Evolutionary conservation across 2,888 invertebrate species (phyloP), one percentile per base, ranked within the genome.

Genomic region (Amiota communis): DNA sequence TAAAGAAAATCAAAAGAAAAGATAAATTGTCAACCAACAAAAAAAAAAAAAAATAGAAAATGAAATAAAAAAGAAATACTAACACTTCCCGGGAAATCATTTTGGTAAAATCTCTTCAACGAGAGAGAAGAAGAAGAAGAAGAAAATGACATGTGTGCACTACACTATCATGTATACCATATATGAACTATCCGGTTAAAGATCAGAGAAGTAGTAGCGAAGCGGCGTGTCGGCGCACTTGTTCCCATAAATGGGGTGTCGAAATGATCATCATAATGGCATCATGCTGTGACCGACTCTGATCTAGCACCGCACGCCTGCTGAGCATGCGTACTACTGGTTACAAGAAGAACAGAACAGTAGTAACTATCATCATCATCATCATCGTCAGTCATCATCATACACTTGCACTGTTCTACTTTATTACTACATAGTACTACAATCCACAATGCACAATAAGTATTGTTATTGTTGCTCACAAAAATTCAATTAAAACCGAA

Each of bases 201-300:
- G n/a, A 15, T 17, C 10, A 63, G 61, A n/a, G 61, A 64, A 63
- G 59, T 59, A 63, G 59, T 59, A 67, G 17, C 65, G 71, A 70
- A 72, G 59, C 12, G 59, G 17, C 11, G 11, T 23, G 61, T 69
- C 51, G 59, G 73, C 79, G 77, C 74, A 68, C 72, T 74, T 78
- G 75, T 75, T 77, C 75, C 79, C 80, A 79, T 79, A 83, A 86
- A 86, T 85, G 81, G 87, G 86, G 87, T 87, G 87, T 84, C 86
- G 87, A 87, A 87, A 84, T 81, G 79, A 82, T 81, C 82, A 86
- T 79, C 84, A 81, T 36, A 82, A 78, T 15, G 78, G 79, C 79
- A 80, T 83, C 86, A 84, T 79, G 85, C 80, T 75, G 88, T 74
- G 84, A 76, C 74, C 78, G 75, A 72, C 84, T 85, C 78, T 79